A percentile compares a stretch with the other conserved stretches of the same genome.
phyloP scores from a whole-genome alignment of 2,113 vertebrate genomes.

The Rhinoptilus africanus region DNA sequence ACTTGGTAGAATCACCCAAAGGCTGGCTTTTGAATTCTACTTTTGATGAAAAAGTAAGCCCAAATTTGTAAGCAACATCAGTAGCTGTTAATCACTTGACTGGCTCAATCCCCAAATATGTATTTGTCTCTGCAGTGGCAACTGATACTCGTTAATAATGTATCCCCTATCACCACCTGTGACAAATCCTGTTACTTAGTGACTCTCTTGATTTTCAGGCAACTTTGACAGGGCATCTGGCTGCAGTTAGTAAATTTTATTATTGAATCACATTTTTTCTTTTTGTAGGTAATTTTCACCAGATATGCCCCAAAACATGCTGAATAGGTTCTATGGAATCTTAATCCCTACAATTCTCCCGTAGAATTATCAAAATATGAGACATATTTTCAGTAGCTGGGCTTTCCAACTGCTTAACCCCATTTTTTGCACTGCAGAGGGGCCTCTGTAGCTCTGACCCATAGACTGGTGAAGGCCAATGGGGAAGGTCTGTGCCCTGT shows the following conservation, averaged over 20 bases:
- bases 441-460: not conserved
- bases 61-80: not conserved
- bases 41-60: not conserved
- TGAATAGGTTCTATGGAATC: constrained; percentile 18
- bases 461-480: accelerated
- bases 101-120: not conserved
- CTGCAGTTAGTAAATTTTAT: not conserved
- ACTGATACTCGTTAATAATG: not conserved
- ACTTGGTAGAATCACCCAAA: not conserved
- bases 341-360: constrained; percentile 15
- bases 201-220: not conserved
- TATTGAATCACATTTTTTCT: constrained; percentile 26
- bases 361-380: not conserved
- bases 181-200: not conserved
- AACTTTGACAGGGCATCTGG: not conserved
- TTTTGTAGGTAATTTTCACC: constrained; percentile 10
- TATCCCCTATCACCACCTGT: not conserved
- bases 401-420: not conserved
- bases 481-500: not conserved
- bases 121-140: not conserved
- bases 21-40: not conserved
- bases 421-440: not conserved
- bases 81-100: not conserved
- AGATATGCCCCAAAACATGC: not conserved
- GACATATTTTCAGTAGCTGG: not conserved